These are phyloP conservation scores for Leucania comma DNA, from an alignment of 2,888 invertebrate genomes.

Conservation along the genomic window DNA sequence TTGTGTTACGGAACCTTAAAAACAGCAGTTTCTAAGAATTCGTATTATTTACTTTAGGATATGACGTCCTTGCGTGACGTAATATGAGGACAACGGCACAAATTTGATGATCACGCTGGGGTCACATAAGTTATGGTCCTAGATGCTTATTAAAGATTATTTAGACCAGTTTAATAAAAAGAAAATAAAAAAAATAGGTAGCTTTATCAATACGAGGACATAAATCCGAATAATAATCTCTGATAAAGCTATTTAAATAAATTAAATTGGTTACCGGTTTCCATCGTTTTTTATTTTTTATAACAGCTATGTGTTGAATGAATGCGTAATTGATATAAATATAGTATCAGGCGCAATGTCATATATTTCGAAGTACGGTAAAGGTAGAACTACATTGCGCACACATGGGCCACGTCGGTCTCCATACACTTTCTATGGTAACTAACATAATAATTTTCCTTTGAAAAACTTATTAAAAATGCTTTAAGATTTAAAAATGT, in stretches of 20 bases:
- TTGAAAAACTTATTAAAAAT: no score
- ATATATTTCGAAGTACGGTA: no score
- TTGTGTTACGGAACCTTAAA: no score
- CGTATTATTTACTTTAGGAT: slow-evolving; percentile 16
- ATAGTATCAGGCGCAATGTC: slow-evolving; percentile 23
- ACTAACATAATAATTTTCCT: no score
- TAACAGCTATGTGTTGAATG: not conserved
- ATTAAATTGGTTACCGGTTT: not conserved
- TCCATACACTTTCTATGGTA: no score
- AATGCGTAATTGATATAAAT: not conserved
- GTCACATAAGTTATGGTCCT: no score
- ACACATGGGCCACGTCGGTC: no score
- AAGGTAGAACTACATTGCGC: no score
- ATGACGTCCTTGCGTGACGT: slow-evolving; percentile 4
- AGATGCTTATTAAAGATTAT: not conserved
- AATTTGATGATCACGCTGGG: slow-evolving; percentile 17
- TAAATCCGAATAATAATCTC: not conserved
- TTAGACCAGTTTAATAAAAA: not conserved
- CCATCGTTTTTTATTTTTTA: not conserved
- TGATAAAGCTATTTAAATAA: not conserved
- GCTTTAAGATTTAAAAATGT: no score
- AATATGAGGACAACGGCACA: not conserved
- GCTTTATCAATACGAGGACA: not conserved
- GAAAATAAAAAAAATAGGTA: not conserved
- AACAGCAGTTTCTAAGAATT: slow-evolving; percentile 23